Base-by-base conservation (phyloP, 2,113 vertebrate species). In the Cavia porcellus region DNA sequence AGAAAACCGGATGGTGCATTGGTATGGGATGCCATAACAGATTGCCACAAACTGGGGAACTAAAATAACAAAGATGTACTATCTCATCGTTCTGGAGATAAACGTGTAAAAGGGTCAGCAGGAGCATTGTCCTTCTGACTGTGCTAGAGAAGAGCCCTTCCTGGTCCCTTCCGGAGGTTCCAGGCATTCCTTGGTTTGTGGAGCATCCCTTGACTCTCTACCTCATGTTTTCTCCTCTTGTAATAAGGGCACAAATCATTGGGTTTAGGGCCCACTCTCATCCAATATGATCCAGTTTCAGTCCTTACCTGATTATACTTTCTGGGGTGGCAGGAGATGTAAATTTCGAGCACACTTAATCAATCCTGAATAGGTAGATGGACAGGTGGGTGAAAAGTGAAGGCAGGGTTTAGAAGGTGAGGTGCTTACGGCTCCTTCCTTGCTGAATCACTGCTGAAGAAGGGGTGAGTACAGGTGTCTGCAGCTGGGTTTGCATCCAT, bases 381-480 rank as follows among this genome's bases (percentile, higher is more conserved):
- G 32, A 5, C 4, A 15, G 47, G 7, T 35, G n/a, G 32, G 4
- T 35, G 70, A 47, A 20, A 38, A 15, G 6, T 17, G 24, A 50
- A 14, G 3, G 2, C 0, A 2, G 20, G 0, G 1, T 12, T 22
- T 45, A 30, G 64, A 45, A 24, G 68, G 9, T 8, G 6, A 52
- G 50, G 50, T 30, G 0, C 35, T 2, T 1, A 6, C 0, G 0
- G 42, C 59, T 80, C 17, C 61, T 82, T 82, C 45, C 47, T 20
- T 14, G 1, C 38, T 55, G 62, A 70, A 17, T 10, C 1, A 4
- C 74, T 68, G 64, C 14, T 19, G 62, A 57, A 32, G 12, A n/a
- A 45, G 4, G 14, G 22, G 3, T 5, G 30, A 52, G 19, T n/a
- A 42, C 24, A 52, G 32, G 42, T 50, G 6, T 14, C 45, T 11